These are phyloP conservation scores for Oryzias sinensis DNA, from an alignment of 2,797 vertebrate genomes.

Conservation along the genomic window DNA sequence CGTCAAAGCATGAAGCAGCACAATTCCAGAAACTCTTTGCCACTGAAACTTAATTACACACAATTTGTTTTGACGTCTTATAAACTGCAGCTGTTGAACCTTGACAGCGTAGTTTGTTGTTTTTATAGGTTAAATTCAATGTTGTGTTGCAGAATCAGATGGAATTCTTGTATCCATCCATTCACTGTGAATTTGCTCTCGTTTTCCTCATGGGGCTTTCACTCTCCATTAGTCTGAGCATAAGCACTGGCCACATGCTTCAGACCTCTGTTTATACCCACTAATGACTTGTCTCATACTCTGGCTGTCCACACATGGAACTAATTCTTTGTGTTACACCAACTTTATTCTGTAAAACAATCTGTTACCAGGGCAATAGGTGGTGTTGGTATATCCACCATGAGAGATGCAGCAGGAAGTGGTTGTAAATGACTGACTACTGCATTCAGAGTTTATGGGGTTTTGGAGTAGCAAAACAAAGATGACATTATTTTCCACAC, in stretches of 20 bases:
- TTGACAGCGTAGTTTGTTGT: constrained; percentile 2
- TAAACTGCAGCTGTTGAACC: neutral
- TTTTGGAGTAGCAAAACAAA: constrained; percentile 16
- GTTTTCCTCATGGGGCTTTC: constrained; percentile 34
- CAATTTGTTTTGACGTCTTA: too few relatives aligned
- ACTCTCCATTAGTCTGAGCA: constrained; percentile 42
- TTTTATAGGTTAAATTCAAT: constrained; percentile 35
- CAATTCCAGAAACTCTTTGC: too few relatives aligned
- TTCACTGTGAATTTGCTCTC: constrained; percentile 39
- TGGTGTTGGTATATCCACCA: constrained; percentile 16
- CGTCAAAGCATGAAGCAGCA: too few relatives aligned
- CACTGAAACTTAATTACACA: too few relatives aligned
- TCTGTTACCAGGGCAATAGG: constrained; percentile 50
- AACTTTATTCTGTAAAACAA: constrained; percentile 48
- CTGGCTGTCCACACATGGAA: constrained; percentile 57
- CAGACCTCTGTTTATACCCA: constrained; percentile 43
- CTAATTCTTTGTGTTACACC: constrained; percentile 30
- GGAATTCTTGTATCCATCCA: constrained; percentile 38
- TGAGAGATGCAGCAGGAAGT: constrained; percentile 30
- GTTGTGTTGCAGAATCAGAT: constrained; percentile 31
- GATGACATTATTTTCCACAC: constrained; percentile 52
- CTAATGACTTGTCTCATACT: constrained; percentile 40
- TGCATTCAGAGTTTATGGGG: constrained; percentile 1
- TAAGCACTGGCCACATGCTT: constrained; percentile 25
- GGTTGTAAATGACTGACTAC: constrained; percentile 25